Percentiles rank a stretch among this genome's conserved stretches.
Conservation (phyloP, 2,888 invertebrate species). For the Argyresthia albistria region DNA sequence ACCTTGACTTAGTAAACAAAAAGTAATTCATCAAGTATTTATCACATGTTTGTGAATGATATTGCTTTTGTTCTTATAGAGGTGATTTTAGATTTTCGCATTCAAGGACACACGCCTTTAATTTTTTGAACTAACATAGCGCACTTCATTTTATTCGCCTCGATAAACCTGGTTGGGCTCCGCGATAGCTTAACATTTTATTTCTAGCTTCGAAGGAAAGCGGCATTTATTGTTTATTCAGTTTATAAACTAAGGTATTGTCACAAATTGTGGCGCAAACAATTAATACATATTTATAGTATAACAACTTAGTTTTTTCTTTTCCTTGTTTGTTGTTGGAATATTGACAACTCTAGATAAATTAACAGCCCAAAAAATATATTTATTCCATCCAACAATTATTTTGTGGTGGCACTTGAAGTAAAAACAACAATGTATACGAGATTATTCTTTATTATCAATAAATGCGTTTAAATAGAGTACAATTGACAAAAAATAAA, state of each 20-base stretch:
- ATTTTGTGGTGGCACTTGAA: neutral
- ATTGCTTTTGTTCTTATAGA: too few relatives aligned
- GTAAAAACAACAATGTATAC: neutral
- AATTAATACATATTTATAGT: neutral
- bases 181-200: neutral
- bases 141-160: too few relatives aligned
- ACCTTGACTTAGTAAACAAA: too few relatives aligned
- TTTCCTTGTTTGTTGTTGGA: too few relatives aligned
- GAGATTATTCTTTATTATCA: neutral
- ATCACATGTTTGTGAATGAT: neutral
- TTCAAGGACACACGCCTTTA: too few relatives aligned
- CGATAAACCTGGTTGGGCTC: too few relatives aligned
- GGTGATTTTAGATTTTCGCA: too few relatives aligned
- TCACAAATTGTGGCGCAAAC: slow-evolving; percentile 3
- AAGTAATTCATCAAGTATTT: neutral
- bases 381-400: neutral
- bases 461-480: neutral
- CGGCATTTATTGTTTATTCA: neutral
- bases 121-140: too few relatives aligned
- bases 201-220: neutral
- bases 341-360: too few relatives aligned
- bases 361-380: neutral
- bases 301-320: too few relatives aligned
- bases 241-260: neutral
- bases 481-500: neutral